Evolutionary conservation across 1,140 invertebrate species (phyloP).

Genomic region (Melanaphis sacchari): DNA sequence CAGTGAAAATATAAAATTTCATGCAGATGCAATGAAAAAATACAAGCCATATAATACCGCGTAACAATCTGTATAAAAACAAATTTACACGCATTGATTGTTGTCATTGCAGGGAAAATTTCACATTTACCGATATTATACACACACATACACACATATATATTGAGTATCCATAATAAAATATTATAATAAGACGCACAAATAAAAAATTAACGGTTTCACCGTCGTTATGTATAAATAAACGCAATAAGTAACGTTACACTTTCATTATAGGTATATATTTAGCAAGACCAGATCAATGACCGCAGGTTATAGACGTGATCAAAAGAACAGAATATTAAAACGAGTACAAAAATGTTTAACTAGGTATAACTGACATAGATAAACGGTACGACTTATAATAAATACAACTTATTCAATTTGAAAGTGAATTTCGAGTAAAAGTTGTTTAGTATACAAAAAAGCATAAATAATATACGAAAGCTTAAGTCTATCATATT

Average conservation of each 20-base stretch:
- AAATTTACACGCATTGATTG: background rate
- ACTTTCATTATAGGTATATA: conserved; percentile 28
- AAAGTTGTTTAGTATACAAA: background rate
- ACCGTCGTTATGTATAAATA: background rate
- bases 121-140: conserved; percentile 10
- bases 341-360: background rate
- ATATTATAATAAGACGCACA: background rate
- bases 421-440: conserved; percentile 43
- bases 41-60: background rate
- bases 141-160: too few species aligned
- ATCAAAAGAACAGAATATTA: conserved; percentile 10
- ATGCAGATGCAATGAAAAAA: background rate
- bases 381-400: background rate
- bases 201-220: conserved; percentile 44
- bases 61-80: background rate
- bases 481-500: background rate
- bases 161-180: background rate
- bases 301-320: conserved; percentile 14
- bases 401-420: background rate
- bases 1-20: background rate
- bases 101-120: background rate
- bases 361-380: conserved; percentile 2
- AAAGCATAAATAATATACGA: background rate
- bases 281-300: background rate
- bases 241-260: background rate